Evolutionary conservation across 2,797 vertebrate genomes (phyloP).

Genomic region (Sebastes matsubarae): DNA sequence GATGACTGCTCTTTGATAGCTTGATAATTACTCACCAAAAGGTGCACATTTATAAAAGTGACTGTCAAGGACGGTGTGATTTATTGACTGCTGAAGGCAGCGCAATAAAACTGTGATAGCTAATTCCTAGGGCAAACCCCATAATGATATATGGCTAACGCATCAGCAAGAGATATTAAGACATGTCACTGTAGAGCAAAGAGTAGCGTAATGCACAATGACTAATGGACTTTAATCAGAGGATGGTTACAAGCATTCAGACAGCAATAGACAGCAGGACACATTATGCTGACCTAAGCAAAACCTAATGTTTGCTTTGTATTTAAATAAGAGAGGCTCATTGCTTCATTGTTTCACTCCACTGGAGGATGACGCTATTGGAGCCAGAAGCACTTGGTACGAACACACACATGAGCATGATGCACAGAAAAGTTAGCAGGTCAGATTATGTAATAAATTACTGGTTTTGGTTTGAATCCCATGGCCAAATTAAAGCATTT

Average conservation of each 20-base stretch:
- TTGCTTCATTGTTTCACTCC: neutral
- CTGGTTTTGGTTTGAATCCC: neutral
- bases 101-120: slow-evolving; percentile 8
- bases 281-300: neutral
- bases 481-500: neutral
- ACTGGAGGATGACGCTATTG: neutral
- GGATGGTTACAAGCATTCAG: neutral
- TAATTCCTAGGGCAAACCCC: neutral
- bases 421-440: neutral
- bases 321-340: neutral
- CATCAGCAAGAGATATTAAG: neutral
- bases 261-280: neutral
- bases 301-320: slow-evolving; percentile 10
- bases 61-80: neutral
- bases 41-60: neutral
- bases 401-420: neutral
- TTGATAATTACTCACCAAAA: slow-evolving; percentile 4
- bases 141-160: neutral
- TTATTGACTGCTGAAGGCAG: slow-evolving; percentile 1
- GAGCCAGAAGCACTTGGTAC: neutral
- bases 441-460: neutral
- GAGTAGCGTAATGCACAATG: neutral
- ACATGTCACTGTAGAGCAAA: neutral
- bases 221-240: slow-evolving; percentile 2
- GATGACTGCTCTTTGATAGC: neutral